A percentile compares a stretch with the other conserved stretches of the same genome.
Evolutionary conservation across 2,113 vertebrate species (phyloP).

Genomic region (Sturnira hondurensis): DNA sequence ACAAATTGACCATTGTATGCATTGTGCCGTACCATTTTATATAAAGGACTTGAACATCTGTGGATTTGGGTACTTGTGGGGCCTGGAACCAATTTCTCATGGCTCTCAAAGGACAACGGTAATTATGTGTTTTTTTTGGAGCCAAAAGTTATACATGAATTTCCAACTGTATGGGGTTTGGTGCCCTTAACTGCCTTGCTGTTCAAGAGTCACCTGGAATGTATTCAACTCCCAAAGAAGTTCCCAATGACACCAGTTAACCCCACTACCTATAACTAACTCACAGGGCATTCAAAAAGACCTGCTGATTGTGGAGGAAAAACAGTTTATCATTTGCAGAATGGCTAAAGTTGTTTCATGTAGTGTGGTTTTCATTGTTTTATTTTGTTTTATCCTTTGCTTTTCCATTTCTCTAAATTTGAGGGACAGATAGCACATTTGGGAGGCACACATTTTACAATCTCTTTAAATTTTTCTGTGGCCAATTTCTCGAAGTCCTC

Average conservation of each 20-base stretch:
- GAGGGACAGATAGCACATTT: not conserved
- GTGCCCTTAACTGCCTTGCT: not conserved
- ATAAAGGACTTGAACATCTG: not conserved
- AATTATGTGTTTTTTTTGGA: too few relatives aligned
- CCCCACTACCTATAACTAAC: too few relatives aligned
- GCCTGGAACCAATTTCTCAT: not conserved
- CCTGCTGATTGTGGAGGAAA: not conserved
- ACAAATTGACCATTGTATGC: too few relatives aligned
- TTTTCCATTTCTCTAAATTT: not conserved
- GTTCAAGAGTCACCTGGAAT: not conserved
- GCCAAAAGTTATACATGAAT: not conserved
- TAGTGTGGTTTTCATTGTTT: not conserved
- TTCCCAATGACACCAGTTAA: too few relatives aligned
- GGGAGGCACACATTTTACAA: not conserved
- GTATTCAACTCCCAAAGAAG: not conserved
- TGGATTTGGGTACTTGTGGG: not conserved
- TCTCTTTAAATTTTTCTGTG: slow-evolving; percentile 35
- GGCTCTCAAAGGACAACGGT: not conserved
- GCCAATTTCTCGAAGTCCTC: slow-evolving; percentile 56
- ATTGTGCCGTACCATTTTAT: not conserved
- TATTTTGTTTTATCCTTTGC: not conserved
- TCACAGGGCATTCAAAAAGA: not conserved
- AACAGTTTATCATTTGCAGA: not conserved
- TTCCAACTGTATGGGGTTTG: not conserved
- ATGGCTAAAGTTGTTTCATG: not conserved